These are phyloP conservation scores for Scaptomyza polygonia DNA, from an alignment of 2,888 invertebrate species.

Conservation along the genomic window DNA sequence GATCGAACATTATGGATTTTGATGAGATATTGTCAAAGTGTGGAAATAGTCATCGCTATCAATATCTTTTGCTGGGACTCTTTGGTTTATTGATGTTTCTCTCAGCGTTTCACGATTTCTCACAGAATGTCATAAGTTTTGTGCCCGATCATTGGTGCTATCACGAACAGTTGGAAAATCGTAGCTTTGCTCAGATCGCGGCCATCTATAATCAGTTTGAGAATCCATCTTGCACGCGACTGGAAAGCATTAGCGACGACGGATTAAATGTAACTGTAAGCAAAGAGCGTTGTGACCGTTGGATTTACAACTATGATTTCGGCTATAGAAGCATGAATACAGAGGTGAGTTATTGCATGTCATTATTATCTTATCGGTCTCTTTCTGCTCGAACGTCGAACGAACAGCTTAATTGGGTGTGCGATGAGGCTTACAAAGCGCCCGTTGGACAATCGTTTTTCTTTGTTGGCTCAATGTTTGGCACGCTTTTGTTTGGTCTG, in stretches of 20 bases:
- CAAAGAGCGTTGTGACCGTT: conserved; percentile 83
- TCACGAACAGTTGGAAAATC: conserved; percentile 73
- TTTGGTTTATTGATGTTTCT: conserved; percentile 85
- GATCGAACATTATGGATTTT: conserved; percentile 79
- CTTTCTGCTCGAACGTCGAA: no score
- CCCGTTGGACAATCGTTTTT: conserved; percentile 86
- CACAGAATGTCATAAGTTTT: conserved; percentile 86
- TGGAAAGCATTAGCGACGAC: conserved; percentile 53
- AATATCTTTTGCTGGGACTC: conserved; percentile 85
- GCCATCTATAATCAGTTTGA: conserved; percentile 74
- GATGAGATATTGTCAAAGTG: conserved; percentile 85
- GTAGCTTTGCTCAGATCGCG: conserved; percentile 66
- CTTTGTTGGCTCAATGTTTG: conserved; percentile 86
- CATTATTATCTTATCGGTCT: conserved; percentile 28
- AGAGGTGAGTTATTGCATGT: conserved; percentile 84
- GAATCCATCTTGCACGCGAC: conserved; percentile 77
- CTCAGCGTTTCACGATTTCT: conserved; percentile 86
- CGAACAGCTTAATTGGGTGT: conserved; percentile 86
- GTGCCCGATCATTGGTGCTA: conserved; percentile 85
- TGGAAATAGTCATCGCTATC: conserved; percentile 85
- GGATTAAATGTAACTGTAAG: conserved; percentile 70
- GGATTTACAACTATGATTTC: conserved; percentile 86
- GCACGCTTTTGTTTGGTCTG: conserved; percentile 86
- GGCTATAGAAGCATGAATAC: conserved; percentile 86
- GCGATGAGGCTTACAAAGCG: conserved; percentile 86